Percentiles rank a stretch among this genome's conserved stretches.
phyloP scores from a whole-genome alignment of 1,140 invertebrate species.

The Pseudomyrmex flavicornis region DNA sequence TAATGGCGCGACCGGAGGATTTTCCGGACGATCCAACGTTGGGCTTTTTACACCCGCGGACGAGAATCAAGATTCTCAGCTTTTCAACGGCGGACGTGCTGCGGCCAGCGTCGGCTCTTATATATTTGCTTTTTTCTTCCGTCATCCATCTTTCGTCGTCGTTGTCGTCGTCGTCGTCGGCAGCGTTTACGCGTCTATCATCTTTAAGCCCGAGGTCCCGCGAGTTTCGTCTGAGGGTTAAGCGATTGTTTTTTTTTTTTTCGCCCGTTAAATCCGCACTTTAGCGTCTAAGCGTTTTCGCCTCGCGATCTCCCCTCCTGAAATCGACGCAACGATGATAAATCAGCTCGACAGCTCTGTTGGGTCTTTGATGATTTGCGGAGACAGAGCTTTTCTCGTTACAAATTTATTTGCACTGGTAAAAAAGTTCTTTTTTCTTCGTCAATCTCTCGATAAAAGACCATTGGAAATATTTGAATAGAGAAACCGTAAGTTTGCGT shows the following conservation, averaged over 20 bases:
- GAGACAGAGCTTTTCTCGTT: neutral
- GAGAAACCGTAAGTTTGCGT: too few relatives aligned
- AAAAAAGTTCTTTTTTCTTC: neutral
- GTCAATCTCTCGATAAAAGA: neutral
- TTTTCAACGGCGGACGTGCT: slow-evolving; percentile 69
- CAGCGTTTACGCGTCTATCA: slow-evolving; percentile 15
- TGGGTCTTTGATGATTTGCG: neutral
- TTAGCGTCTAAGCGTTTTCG: neutral
- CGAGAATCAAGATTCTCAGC: slow-evolving; percentile 78
- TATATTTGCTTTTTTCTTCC: slow-evolving; percentile 56
- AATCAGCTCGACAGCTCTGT: slow-evolving; percentile 40
- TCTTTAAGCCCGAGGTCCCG: slow-evolving; percentile 45
- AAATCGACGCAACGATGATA: slow-evolving; percentile 62
- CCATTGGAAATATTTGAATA: neutral
- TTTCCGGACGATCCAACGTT: slow-evolving; percentile 59
- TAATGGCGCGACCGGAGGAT: slow-evolving; percentile 79
- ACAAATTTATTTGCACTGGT: neutral
- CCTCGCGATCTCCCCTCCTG: slow-evolving; percentile 38
- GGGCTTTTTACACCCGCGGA: slow-evolving; percentile 67
- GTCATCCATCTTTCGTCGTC: slow-evolving; percentile 70
- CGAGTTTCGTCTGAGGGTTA: slow-evolving; percentile 37
- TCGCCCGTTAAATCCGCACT: neutral
- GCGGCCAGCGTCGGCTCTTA: slow-evolving; percentile 43
- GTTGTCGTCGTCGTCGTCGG: slow-evolving; percentile 2
- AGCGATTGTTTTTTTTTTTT: slow-evolving; percentile 60